Evolutionary conservation across 2,113 vertebrate genomes (phyloP).

Genomic region (Ornithorhynchus anatinus): DNA sequence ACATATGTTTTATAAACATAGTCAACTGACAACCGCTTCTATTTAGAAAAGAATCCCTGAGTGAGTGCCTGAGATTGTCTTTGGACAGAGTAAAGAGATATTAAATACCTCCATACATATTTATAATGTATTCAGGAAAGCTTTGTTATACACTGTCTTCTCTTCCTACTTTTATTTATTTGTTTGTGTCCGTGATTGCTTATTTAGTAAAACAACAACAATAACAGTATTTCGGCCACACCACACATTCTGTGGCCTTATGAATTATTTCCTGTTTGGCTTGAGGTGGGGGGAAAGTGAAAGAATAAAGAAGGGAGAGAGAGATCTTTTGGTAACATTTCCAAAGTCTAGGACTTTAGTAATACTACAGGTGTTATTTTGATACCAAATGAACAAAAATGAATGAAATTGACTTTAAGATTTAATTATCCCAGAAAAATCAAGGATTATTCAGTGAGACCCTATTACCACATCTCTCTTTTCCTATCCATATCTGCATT

Average conservation of each 20-base stretch:
- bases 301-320: too few relatives aligned
- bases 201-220: neutral
- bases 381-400: too few relatives aligned
- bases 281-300: too few relatives aligned
- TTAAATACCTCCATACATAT: neutral
- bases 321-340: too few relatives aligned
- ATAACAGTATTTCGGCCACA: neutral
- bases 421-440: too few relatives aligned
- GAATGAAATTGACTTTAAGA: too few relatives aligned
- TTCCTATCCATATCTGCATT: too few relatives aligned
- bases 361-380: too few relatives aligned
- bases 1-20: slow-evolving; percentile 19
- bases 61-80: slow-evolving; percentile 23
- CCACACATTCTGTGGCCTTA: neutral
- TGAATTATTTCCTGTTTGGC: neutral
- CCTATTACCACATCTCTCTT: too few relatives aligned
- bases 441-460: too few relatives aligned
- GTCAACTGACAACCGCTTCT: slow-evolving; percentile 1
- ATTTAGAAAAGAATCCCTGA: slow-evolving; percentile 15
- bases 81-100: neutral
- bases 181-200: neutral
- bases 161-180: neutral
- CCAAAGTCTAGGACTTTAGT: too few relatives aligned
- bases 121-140: slow-evolving; percentile 1
- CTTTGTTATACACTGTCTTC: too few relatives aligned